These are phyloP conservation scores for Andrena hattorfiana DNA, from an alignment of 2,888 invertebrate species.

Conservation along the genomic window DNA sequence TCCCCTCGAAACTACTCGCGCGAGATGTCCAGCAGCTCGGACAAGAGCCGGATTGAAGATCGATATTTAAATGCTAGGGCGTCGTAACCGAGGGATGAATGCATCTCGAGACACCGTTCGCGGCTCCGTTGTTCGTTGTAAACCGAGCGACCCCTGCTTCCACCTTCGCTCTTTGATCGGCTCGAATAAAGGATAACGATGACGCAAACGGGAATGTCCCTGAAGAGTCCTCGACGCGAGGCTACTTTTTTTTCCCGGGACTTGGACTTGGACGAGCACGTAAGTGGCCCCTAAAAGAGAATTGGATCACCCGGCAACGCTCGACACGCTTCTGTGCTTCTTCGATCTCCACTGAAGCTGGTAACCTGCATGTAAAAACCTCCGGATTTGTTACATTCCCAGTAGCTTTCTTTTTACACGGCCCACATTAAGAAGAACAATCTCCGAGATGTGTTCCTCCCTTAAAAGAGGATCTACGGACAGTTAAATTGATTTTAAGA, in stretches of 20 bases:
- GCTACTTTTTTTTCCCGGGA: neutral
- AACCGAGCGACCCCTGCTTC: neutral
- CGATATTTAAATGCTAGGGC: slow-evolving; percentile 14
- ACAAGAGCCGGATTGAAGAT: neutral
- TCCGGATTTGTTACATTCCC: neutral
- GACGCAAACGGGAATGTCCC: slow-evolving; percentile 18
- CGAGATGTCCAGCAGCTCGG: neutral
- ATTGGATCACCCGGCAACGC: slow-evolving; percentile 1
- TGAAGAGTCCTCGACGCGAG: slow-evolving; percentile 1
- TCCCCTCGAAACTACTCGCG: too few relatives aligned
- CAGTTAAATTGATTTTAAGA: neutral
- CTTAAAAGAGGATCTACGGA: neutral
- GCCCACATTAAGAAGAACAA: neutral
- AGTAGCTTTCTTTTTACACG: neutral
- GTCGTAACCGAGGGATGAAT: neutral
- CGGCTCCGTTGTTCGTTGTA: neutral
- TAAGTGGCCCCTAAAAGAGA: neutral
- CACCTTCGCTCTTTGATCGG: slow-evolving; percentile 6
- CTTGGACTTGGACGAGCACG: neutral
- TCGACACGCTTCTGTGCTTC: neutral
- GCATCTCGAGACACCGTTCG: neutral
- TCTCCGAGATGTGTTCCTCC: neutral
- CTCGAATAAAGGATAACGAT: slow-evolving; percentile 30
- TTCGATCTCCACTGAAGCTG: neutral
- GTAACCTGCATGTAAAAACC: neutral